These are phyloP conservation scores for Heliothis peltigera DNA, from an alignment of 2,888 invertebrate genomes.

Conservation along the genomic window DNA sequence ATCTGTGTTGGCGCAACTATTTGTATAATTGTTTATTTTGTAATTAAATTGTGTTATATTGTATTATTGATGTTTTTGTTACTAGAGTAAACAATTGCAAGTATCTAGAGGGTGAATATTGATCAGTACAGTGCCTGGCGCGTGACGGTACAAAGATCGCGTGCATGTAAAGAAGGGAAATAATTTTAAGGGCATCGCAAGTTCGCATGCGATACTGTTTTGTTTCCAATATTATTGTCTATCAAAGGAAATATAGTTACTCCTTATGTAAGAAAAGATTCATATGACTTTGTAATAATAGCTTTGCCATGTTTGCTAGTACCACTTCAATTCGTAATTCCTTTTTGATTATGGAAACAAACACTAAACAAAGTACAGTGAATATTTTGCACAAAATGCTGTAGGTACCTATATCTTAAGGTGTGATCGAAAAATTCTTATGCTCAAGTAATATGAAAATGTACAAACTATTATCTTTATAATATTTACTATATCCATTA, in stretches of 20 bases:
- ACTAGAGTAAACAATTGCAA: slow-evolving; percentile 23
- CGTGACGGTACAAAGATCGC: slow-evolving; percentile 61
- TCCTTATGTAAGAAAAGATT: slow-evolving; percentile 4
- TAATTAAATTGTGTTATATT: slow-evolving; percentile 66
- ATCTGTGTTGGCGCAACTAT: slow-evolving; percentile 50
- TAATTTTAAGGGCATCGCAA: slow-evolving; percentile 13
- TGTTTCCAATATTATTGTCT: background rate
- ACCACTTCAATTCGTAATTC: slow-evolving; percentile 7
- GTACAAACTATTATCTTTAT: slow-evolving; percentile 48
- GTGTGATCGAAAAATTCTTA: slow-evolving; percentile 23
- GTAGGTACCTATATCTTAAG: slow-evolving; percentile 15
- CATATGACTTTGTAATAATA: slow-evolving; percentile 4
- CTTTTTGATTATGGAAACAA: slow-evolving; percentile 6
- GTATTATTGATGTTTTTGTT: slow-evolving; percentile 53
- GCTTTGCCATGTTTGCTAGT: slow-evolving; percentile 2
- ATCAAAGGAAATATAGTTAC: background rate
- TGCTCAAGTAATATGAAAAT: slow-evolving; percentile 48
- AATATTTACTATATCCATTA: slow-evolving; percentile 29
- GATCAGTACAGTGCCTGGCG: slow-evolving; percentile 62
- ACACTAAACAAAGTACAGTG: background rate
- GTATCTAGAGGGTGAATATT: slow-evolving; percentile 63
- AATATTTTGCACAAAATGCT: slow-evolving; percentile 15
- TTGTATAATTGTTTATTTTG: slow-evolving; percentile 63
- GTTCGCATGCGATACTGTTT: slow-evolving; percentile 39
- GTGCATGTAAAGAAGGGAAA: slow-evolving; percentile 33